Evolutionary conservation across 1,140 invertebrate genomes (phyloP).

Genomic region (Brachionus paranguensis): DNA sequence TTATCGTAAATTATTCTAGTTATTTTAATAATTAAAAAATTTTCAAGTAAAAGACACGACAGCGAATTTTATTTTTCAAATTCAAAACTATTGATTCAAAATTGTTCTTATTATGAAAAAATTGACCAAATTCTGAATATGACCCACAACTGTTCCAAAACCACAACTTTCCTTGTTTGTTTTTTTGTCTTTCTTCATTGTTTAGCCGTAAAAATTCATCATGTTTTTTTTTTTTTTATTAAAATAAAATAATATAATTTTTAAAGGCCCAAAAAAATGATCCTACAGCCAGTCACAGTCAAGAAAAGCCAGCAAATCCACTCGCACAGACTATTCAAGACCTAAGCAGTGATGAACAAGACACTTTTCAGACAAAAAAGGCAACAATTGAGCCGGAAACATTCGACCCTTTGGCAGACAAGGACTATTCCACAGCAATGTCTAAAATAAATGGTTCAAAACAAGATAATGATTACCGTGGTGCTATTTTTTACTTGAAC

Average conservation of each 20-base stretch:
- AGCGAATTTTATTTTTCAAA: not conserved
- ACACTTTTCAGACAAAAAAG: not conserved
- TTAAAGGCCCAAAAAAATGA: not conserved
- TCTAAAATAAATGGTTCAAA: conserved; percentile 1
- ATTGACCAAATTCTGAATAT: not conserved
- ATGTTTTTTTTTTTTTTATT: not conserved
- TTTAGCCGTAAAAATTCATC: not conserved
- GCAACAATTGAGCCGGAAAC: not conserved
- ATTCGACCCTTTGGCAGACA: not conserved
- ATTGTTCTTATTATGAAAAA: not conserved
- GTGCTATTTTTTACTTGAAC: conserved; percentile 57
- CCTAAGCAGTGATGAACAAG: not conserved
- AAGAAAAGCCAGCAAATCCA: no score
- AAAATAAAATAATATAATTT: not conserved
- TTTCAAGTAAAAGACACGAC: not conserved
- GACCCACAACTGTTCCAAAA: not conserved
- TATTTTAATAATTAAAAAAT: not conserved
- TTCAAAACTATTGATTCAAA: not conserved
- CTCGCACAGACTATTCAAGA: not conserved
- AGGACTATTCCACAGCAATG: not conserved
- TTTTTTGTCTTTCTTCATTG: not conserved
- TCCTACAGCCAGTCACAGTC: not conserved
- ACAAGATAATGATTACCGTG: conserved; percentile 13
- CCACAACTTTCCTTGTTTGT: not conserved
- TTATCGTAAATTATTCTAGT: not conserved